A percentile compares a stretch with the other conserved stretches of the same genome.
phyloP scores from a whole-genome alignment of 2,113 vertebrate genomes.

The Serilophus lunatus region DNA sequence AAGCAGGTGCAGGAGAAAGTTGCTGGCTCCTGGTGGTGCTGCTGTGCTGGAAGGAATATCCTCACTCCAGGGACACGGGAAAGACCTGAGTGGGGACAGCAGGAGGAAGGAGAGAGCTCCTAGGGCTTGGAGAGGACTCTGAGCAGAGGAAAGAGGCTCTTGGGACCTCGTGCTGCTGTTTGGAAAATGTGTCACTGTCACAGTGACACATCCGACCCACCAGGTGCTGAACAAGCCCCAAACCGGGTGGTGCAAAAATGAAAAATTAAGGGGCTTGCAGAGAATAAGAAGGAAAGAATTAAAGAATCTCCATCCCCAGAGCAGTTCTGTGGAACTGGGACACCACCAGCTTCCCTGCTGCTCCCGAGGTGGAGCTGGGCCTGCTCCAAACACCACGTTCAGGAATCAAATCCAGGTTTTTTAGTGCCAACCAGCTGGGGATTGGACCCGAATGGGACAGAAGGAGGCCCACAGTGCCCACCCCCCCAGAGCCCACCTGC shows the following conservation, averaged over 20 bases:
- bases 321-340: neutral
- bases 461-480: rapidly evolving
- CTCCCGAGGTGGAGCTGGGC: neutral
- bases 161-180: neutral
- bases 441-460: neutral
- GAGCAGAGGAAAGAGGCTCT: neutral
- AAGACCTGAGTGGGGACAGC: neutral
- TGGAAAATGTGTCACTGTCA: neutral
- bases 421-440: neutral
- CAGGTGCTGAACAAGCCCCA: neutral
- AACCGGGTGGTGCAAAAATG: rapidly evolving
- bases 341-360: neutral
- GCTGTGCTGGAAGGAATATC: neutral
- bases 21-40: neutral
- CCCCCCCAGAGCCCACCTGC: neutral
- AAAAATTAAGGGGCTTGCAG: neutral
- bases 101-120: neutral
- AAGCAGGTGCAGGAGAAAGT: neutral
- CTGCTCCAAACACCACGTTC: neutral
- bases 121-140: neutral
- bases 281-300: neutral
- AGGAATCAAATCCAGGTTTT: neutral
- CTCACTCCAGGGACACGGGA: neutral
- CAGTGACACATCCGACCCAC: neutral
- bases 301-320: neutral